These are phyloP conservation scores for Gallinago paraguaiae DNA, from an alignment of 2,113 vertebrate species.

Conservation along the genomic window DNA sequence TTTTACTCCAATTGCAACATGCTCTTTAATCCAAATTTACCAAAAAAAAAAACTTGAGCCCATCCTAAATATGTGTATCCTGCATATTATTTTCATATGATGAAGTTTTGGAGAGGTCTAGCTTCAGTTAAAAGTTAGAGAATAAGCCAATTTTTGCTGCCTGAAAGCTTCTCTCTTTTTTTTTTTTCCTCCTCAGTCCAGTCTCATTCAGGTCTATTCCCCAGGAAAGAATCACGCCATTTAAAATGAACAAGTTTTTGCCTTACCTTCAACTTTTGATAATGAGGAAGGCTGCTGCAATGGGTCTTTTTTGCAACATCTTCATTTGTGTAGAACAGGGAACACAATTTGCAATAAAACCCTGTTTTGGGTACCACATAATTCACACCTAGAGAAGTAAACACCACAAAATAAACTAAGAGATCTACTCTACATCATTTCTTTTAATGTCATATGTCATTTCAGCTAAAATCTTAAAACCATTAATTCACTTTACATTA, in stretches of 20 bases:
- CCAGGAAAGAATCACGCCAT: slow-evolving; percentile 63
- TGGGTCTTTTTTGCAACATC: slow-evolving; percentile 93
- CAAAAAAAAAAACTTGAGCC: background rate
- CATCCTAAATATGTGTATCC: background rate
- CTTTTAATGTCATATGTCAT: slow-evolving; percentile 55
- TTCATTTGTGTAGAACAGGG: slow-evolving; percentile 97
- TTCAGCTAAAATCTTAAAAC: slow-evolving; percentile 59
- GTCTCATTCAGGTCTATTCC: slow-evolving; percentile 8
- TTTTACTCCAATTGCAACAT: background rate
- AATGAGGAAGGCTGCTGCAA: slow-evolving; percentile 94
- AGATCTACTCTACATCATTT: slow-evolving; percentile 62
- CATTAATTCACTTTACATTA: slow-evolving; percentile 47
- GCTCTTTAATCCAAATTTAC: background rate
- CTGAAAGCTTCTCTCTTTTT: background rate
- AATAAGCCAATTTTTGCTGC: slow-evolving; percentile 54
- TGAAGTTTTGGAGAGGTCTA: background rate
- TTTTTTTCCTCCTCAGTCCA: background rate
- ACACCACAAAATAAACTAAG: slow-evolving; percentile 72
- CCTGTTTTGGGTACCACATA: slow-evolving; percentile 95
- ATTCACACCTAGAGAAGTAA: slow-evolving; percentile 87
- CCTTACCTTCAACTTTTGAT: slow-evolving; percentile 95
- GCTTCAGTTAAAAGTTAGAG: background rate
- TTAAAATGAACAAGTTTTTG: slow-evolving; percentile 73
- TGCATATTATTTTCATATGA: background rate
- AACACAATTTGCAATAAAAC: slow-evolving; percentile 96